Percentiles rank a stretch among this genome's conserved stretches.
Conservation (phyloP, 2,888 invertebrate genomes). For the Oeneis ivallda region DNA sequence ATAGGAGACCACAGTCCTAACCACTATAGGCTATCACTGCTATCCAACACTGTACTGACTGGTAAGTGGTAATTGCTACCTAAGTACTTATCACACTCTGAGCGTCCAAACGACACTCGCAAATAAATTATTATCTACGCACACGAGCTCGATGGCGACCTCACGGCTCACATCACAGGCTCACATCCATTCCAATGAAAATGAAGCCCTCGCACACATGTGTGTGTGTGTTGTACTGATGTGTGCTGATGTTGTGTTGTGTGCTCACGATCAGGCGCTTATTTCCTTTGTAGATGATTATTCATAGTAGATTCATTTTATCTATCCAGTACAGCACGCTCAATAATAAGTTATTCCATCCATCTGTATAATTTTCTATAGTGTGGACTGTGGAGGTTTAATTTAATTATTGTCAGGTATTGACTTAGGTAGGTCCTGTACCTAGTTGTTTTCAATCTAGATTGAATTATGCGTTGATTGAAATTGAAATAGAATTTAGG, state of each 20-base stretch:
- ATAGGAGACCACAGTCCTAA: too few relatives aligned
- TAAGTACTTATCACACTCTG: slow-evolving; percentile 18
- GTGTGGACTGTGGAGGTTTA: too few relatives aligned
- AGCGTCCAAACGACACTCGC: slow-evolving; percentile 53
- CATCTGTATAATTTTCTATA: background rate
- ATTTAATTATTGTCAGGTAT: too few relatives aligned
- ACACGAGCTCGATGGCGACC: slow-evolving; percentile 48
- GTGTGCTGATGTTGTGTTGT: slow-evolving; percentile 35
- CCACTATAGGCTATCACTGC: too few relatives aligned
- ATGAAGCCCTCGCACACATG: slow-evolving; percentile 45
- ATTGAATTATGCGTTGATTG: too few relatives aligned
- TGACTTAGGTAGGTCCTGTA: too few relatives aligned
- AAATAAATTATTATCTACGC: slow-evolving; percentile 68
- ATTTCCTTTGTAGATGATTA: slow-evolving; percentile 61
- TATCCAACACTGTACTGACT: too few relatives aligned
- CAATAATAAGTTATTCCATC: slow-evolving; percentile 20
- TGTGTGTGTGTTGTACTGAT: slow-evolving; percentile 13
- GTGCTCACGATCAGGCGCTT: slow-evolving; percentile 49
- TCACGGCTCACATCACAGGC: slow-evolving; percentile 31
- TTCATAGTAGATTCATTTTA: slow-evolving; percentile 43
- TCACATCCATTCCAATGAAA: slow-evolving; percentile 40
- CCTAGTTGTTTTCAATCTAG: too few relatives aligned
- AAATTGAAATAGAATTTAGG: too few relatives aligned
- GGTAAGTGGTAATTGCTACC: too few relatives aligned
- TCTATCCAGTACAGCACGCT: slow-evolving; percentile 27